Base-by-base conservation (phyloP, 2,888 invertebrate species). In the Euplexia lucipara region DNA sequence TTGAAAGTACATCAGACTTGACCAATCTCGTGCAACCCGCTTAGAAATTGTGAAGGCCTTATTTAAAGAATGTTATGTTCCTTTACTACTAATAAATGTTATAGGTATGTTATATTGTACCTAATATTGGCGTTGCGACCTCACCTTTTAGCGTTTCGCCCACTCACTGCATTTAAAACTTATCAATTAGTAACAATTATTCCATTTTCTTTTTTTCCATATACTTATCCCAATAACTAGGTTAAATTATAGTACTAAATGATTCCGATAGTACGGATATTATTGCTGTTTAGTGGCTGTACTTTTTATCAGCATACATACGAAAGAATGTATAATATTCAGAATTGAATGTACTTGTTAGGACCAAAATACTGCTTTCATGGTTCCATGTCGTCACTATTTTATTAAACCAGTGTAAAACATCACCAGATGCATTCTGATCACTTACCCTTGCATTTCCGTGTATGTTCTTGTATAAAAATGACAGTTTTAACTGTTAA, bases 231-330 rank as follows among this genome's bases (percentile, higher is more conserved):
- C 0, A 44, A 30, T 44, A 44, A 20, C 66, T 44, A 53, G 41
- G 41, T 74, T 67, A 67, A 22, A 63, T 39, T 16, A 30, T 47
- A 41, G 34, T 42, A 51, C 52, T 44, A 34, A 53, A 53, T 42
- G 7, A 65, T 26, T 72, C 22, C 49, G 26, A 20, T 18, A n/a
- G 7, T 70, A 10, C 26, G 16, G 10, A 39, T n/a, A n/a, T n/a
- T n/a, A n/a, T 51, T 7, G 20, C n/a, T 7, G 14, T 49, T 45
- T 37, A 1, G 9, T 49, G 39, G 14, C 16, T 16, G 18, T 22
- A 39, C 10, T n/a, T 14, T 57, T 20, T 9, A 18, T 8, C 7
- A 34, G 2, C 22, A 3, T 18, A 18, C n/a, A 59, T 14, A 44
- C 61, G 0, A 26, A 26, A n/a, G 14, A 20, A 59, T 32, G 16